Base-by-base conservation (phyloP, 1,140 invertebrate species). In the Gonatopus flavifemur region DNA sequence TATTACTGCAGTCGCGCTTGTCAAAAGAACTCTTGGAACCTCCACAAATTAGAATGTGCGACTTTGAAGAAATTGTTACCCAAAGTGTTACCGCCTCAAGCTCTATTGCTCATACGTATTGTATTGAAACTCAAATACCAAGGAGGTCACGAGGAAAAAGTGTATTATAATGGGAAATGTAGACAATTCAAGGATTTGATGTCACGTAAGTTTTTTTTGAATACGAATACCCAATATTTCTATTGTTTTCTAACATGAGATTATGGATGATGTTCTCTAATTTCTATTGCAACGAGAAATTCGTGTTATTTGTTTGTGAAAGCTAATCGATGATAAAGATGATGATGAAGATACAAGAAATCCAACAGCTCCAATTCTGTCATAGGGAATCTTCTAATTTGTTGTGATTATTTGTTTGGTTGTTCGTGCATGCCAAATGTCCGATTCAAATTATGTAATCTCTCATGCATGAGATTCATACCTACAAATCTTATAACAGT, bases 111-210 rank as follows among this genome's bases (percentile, higher is more conserved):
- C 39, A 84, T 87, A 7, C 83, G 85, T 62, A 79, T 93, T 31
- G 85, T 91, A 40, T 79, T 88, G 37, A 86, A 86, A 47, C 64
- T 92, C 20, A 70, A 83, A 52, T 80, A 84, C 52, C 85, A 86
- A 5, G 86, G 88, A 41, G 83, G 82, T 32, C 65, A 81, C 16
- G 80, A 86, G 42, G 82, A 83, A 47, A 80, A 81, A 10, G 88
- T 85, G 66, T 90, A 90, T 59, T 80, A 82, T 3, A 73, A 82
- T 24, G 85, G 80, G 18, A 83, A 81, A 8, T 90, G 82, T 52
- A 78, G 90, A 54, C 85, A 84, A 70, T 93, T 91, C 74, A 86
- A 87, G 55, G 88, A 93, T 76, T 71, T 93, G 4, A 91, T 93
- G 88, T 90, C 90, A 19, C 91, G 90, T 93, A 80, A 84, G 85